phyloP scores from a whole-genome alignment of 30 jellyfish, hydroid and myxozoan genomes.

The Clytia hemisphaerica region DNA sequence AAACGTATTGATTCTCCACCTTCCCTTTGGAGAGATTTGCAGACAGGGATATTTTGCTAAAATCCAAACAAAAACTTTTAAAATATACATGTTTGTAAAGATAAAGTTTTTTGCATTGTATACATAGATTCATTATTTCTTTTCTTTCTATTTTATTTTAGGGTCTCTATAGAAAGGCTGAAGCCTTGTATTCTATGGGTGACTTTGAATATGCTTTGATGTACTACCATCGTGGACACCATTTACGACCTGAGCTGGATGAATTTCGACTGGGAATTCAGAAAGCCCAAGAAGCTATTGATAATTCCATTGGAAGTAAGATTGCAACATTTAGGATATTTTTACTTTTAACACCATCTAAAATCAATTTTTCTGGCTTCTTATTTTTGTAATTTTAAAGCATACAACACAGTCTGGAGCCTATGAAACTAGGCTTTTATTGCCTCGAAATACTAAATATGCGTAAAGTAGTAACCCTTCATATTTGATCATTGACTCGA shows the following conservation, averaged over 20 bases:
- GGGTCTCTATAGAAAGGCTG: constrained; percentile 94
- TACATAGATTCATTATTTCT: too few species aligned
- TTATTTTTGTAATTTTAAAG: not conserved
- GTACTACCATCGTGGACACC: constrained; percentile 91
- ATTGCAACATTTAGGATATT: not conserved
- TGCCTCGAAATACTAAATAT: not conserved
- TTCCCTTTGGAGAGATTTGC: too few species aligned
- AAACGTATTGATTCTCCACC: too few species aligned
- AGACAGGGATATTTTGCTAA: too few species aligned
- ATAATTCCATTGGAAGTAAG: constrained; percentile 94
- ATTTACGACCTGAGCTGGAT: constrained; percentile 83
- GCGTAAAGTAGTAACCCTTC: not conserved
- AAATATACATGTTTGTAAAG: too few species aligned
- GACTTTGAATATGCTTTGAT: constrained; percentile 91
- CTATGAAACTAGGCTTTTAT: not conserved
- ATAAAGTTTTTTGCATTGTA: too few species aligned
- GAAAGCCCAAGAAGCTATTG: constrained; percentile 97
- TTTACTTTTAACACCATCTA: not conserved
- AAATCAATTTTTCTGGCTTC: not conserved
- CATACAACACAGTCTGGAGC: not conserved
- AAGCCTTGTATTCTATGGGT: constrained; percentile 92
- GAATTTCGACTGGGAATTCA: constrained; percentile 93
- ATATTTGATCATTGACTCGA: not conserved
- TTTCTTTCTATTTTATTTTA: not conserved
- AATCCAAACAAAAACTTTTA: too few species aligned